Base-by-base conservation (phyloP, 2,888 invertebrate genomes). In the Lycia hirtaria region DNA sequence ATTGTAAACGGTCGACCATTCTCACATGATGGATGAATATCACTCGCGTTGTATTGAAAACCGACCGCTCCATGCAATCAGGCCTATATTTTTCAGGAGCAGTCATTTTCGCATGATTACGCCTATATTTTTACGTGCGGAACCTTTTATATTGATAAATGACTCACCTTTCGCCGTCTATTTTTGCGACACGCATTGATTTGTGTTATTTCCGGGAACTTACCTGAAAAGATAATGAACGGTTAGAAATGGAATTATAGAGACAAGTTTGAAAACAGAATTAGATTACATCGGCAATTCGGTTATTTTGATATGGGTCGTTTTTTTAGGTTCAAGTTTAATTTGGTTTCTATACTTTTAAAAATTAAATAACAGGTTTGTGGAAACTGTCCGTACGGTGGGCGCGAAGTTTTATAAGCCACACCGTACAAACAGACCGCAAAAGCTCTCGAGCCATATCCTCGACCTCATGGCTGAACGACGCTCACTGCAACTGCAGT, bases 81-180 rank as follows among this genome's bases (percentile, higher is more conserved):
- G 4, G 32, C 15, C 15, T 33, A 33, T 17, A 33, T 33, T 33
- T 33, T 37, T 37, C 10, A 19, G 70, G 71, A 68, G 68, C 57
- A 61, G 66, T 57, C 64, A 68, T 37, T 37, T 37, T 35, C 1
- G 10, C 0, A 0, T 9, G 22, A n/a, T 12, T 2, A 37, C 24
- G 41, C 41, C 38, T 38, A 69, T 72, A 69, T 73, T 72, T 78
- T 72, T 65, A 73, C 74, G 69, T 69, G 67, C 65, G 65, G 67
- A 69, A 73, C 64, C 68, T 62, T 75, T 77, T 69, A 49, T 65
- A 61, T 71, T 76, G 75, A 78, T 78, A 76, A 77, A 78, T 65
- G 72, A 71, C 76, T 75, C 69, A 76, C 78, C 78, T 72, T 75
- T 60, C 20, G 20, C 45, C 68, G 65, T 69, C 67, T 67, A 66